Evolutionary conservation across 2,797 vertebrate species (phyloP).

Genomic region (Sebastes trivittatus): DNA sequence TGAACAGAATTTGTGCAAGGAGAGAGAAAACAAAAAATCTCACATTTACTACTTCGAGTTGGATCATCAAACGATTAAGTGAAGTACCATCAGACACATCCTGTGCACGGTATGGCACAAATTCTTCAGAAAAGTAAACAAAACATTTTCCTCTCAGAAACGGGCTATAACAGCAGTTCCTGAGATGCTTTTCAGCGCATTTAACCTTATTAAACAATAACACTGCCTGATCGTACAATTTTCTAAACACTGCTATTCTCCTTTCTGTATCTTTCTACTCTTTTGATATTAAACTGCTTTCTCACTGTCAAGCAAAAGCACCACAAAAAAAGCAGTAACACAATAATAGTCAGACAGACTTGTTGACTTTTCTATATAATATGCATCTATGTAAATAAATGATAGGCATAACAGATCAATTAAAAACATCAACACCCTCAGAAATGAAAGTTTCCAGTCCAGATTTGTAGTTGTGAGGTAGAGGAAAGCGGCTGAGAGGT

Average conservation of each 20-base stretch:
- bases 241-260: background rate
- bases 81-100: background rate
- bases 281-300: constrained; percentile 35
- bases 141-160: constrained; percentile 1
- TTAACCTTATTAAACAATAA: constrained; percentile 32
- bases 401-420: background rate
- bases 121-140: constrained; percentile 13
- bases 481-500: constrained; percentile 63
- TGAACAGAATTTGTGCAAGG: background rate
- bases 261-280: background rate
- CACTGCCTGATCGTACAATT: background rate
- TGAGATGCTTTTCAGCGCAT: constrained; percentile 15
- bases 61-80: background rate
- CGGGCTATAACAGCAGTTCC: background rate
- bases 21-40: background rate
- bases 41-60: background rate
- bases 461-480: constrained; percentile 36
- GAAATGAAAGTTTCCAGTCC: constrained; percentile 43
- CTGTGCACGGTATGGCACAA: background rate
- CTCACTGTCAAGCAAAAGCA: constrained; percentile 21
- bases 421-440: constrained; percentile 3
- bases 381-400: background rate
- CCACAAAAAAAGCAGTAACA: background rate
- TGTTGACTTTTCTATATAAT: background rate
- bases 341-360: background rate